A percentile compares a stretch with the other conserved stretches of the same genome.
Conservation (phyloP, 2,797 vertebrate species). For the Limnodromus scolopaceus region DNA sequence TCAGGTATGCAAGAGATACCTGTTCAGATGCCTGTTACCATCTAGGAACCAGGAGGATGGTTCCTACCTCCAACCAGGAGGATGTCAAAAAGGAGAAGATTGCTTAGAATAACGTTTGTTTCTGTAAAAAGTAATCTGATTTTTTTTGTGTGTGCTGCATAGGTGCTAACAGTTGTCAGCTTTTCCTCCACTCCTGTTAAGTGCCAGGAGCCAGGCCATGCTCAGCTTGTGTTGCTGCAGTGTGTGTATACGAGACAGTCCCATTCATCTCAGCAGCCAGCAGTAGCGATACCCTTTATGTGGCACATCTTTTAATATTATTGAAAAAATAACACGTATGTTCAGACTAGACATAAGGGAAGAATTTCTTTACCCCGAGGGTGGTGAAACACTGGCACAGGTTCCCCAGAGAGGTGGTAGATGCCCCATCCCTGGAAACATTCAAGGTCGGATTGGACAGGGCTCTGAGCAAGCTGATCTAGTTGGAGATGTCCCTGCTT, state of each 20-base stretch:
- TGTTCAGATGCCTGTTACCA: neutral
- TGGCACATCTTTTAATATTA: neutral
- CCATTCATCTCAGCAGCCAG: neutral
- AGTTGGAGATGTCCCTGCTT: neutral
- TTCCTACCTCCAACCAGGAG: too few relatives aligned
- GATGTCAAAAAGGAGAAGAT: neutral
- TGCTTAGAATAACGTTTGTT: neutral
- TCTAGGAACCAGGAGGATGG: neutral
- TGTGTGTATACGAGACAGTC: neutral
- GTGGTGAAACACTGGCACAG: neutral
- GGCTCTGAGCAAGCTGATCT: neutral
- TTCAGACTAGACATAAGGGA: neutral
- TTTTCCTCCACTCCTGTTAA: neutral
- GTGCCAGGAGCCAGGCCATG: neutral
- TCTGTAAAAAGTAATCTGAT: neutral
- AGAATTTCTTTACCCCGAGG: rapidly evolving
- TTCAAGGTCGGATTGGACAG: rapidly evolving
- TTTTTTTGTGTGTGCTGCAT: neutral
- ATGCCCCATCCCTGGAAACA: neutral
- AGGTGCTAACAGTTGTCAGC: neutral
- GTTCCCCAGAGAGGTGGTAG: neutral
- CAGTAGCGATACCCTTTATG: neutral
- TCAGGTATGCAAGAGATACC: neutral
- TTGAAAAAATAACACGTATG: neutral
- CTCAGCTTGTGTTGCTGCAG: neutral